Percentiles rank a stretch among this genome's conserved stretches.
These are phyloP conservation scores for Neoseiulus cucumeris DNA, from an alignment of 1,140 invertebrate species.

Conservation along the genomic window DNA sequence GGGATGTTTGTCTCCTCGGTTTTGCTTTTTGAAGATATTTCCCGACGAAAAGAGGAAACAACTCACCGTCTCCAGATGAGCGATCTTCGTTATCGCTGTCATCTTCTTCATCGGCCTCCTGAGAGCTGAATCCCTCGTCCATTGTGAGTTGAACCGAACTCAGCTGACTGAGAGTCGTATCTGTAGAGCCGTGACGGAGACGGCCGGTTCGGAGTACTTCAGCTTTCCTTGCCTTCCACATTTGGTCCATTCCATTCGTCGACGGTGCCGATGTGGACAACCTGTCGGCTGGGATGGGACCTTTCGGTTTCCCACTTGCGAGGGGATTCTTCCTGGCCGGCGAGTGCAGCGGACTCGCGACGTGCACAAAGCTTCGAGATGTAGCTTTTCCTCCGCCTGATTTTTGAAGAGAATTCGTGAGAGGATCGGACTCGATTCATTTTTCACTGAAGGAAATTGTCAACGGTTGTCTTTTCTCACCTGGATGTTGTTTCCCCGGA, in stretches of 20 bases:
- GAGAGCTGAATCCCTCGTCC: slow-evolving; percentile 53
- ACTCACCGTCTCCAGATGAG: slow-evolving; percentile 16
- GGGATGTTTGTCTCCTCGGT: slow-evolving; percentile 15
- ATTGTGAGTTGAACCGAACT: slow-evolving; percentile 5
- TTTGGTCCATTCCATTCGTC: not conserved
- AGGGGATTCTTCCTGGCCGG: slow-evolving; percentile 3
- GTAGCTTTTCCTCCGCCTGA: not conserved
- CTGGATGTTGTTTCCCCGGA: not conserved
- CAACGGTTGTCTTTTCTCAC: no score
- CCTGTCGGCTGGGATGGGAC: not conserved
- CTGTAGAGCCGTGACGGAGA: slow-evolving; percentile 2
- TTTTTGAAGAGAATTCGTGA: not conserved
- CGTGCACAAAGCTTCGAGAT: not conserved
- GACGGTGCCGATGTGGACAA: not conserved
- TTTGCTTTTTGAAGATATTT: no score
- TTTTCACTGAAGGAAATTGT: no score
- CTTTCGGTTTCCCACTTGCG: not conserved
- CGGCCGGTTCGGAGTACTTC: not conserved
- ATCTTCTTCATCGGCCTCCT: slow-evolving; percentile 41
- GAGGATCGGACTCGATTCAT: no score
- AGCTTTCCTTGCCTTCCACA: slow-evolving; percentile 4
- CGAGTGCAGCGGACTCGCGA: not conserved
- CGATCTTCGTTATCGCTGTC: slow-evolving; percentile 59
- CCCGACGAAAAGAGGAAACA: slow-evolving; percentile 10
- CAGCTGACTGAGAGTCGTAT: not conserved